These are phyloP conservation scores for Stichopus chloronotus DNA, from an alignment of 35 echinoderm and acorn worm genomes.

Conservation along the genomic window DNA sequence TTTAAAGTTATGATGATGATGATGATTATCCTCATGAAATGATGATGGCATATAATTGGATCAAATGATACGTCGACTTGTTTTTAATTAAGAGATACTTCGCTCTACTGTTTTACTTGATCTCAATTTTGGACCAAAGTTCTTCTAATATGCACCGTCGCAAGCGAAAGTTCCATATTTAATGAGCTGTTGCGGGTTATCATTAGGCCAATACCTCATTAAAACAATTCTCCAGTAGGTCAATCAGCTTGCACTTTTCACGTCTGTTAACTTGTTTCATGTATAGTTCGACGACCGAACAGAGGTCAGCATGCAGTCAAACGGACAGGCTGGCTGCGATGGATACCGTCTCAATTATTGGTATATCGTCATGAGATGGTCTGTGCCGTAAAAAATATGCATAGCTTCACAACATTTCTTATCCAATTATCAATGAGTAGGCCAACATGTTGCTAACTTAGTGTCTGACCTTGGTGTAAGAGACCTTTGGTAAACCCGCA, in stretches of 20 bases:
- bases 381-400: not conserved
- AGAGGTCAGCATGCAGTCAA: not conserved
- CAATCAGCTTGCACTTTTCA: not conserved
- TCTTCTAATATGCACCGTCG: too few species aligned
- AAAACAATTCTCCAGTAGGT: not conserved
- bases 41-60: too few species aligned
- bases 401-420: not conserved
- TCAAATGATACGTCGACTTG: too few species aligned
- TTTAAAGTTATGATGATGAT: too few species aligned
- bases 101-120: too few species aligned
- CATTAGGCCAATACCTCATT: not conserved
- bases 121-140: too few species aligned
- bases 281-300: not conserved
- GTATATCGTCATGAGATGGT: too few species aligned
- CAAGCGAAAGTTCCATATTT: not conserved
- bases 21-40: too few species aligned
- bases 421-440: not conserved
- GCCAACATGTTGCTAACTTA: not conserved
- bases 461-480: conserved; percentile 78
- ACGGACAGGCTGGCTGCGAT: too few species aligned
- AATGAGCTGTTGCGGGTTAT: not conserved
- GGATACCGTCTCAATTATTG: too few species aligned
- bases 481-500: conserved; percentile 85
- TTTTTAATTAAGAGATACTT: too few species aligned
- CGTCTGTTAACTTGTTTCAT: not conserved